These are phyloP conservation scores for Eurypyga helias DNA, from an alignment of 2,113 vertebrate species.

Conservation along the genomic window DNA sequence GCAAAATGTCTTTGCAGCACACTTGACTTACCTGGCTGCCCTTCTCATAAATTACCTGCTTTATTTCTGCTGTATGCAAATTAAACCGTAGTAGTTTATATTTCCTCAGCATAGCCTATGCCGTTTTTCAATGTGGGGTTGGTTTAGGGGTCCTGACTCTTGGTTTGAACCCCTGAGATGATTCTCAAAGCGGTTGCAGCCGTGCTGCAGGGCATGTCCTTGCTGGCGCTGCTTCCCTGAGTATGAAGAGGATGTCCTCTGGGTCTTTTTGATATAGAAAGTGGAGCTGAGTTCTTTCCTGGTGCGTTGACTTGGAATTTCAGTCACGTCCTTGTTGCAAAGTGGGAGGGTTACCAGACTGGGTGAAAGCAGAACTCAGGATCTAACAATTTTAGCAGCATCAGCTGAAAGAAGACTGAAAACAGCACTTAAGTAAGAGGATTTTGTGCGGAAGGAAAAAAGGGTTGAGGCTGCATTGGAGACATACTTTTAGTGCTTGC, in stretches of 20 bases:
- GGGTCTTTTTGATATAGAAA: not conserved
- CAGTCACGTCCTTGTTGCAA: not conserved
- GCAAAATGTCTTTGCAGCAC: not conserved
- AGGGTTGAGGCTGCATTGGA: not conserved
- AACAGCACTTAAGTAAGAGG: conserved; percentile 11
- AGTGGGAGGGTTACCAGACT: not conserved
- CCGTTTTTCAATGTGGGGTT: not conserved
- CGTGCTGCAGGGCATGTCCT: not conserved
- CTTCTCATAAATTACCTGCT: not conserved
- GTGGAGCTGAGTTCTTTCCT: not conserved
- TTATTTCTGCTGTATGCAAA: not conserved
- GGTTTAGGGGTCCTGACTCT: not conserved
- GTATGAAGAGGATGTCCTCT: not conserved
- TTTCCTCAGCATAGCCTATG: not conserved
- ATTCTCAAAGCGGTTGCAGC: not conserved
- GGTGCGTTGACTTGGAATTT: not conserved
- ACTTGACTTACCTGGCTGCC: not conserved
- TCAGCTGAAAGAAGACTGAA: conserved; percentile 24
- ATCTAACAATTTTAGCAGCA: conserved; percentile 9
- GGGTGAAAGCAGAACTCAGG: conserved; percentile 17
- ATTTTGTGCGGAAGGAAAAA: not conserved
- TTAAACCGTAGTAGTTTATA: not conserved
- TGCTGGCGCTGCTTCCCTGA: not conserved
- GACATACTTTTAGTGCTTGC: not conserved
- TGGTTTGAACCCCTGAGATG: not conserved